Evolutionary conservation across 2,113 vertebrate genomes (phyloP).

Genomic region (Meles meles): DNA sequence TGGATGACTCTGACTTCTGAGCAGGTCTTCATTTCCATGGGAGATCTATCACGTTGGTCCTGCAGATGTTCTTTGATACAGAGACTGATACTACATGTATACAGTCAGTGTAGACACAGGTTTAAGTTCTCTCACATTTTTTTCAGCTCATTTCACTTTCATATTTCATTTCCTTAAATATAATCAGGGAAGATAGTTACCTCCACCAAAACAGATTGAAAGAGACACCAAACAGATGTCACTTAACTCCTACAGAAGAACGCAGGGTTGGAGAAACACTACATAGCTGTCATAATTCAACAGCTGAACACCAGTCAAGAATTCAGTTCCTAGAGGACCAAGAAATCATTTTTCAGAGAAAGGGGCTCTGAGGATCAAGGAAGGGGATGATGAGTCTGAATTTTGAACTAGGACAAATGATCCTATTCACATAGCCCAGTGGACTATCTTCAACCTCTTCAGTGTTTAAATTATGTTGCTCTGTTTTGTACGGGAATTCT

Average conservation of each 20-base stretch:
- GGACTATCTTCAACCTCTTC: neutral
- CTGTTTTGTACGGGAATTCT: neutral
- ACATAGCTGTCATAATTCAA: neutral
- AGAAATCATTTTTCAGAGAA: neutral
- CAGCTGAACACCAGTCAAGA: neutral
- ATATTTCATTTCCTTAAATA: slow-evolving; percentile 54
- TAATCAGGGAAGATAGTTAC: slow-evolving; percentile 54
- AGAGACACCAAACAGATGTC: slow-evolving; percentile 37
- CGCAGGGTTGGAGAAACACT: neutral
- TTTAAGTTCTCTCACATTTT: slow-evolving; percentile 21
- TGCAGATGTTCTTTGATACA: neutral
- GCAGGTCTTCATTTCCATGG: neutral
- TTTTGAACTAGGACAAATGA: neutral
- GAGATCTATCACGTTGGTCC: neutral
- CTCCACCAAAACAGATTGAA: slow-evolving; percentile 58
- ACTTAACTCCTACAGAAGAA: slow-evolving; percentile 1
- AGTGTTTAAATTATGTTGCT: neutral
- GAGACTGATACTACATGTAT: slow-evolving; percentile 16
- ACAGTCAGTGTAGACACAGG: slow-evolving; percentile 37
- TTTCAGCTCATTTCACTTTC: slow-evolving; percentile 13
- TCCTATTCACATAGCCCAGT: neutral
- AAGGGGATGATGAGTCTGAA: neutral
- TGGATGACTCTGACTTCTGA: slow-evolving; percentile 31
- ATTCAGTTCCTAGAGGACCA: neutral
- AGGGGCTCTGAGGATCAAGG: neutral